Conservation (phyloP, 2,113 vertebrate genomes). For the Tachuris rubrigastra region DNA sequence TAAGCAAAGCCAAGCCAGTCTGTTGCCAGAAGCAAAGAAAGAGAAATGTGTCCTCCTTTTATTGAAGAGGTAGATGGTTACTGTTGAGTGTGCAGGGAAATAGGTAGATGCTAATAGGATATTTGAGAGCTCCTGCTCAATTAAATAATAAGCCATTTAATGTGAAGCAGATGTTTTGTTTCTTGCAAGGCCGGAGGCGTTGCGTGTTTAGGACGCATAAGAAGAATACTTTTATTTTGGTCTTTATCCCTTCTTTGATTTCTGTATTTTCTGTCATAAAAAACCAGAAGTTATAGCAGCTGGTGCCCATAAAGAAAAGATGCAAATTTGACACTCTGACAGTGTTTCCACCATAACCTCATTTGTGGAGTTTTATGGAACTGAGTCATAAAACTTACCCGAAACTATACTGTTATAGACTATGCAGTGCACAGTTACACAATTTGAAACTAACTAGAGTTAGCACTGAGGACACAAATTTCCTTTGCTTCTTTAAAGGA, state of each 20-base stretch:
- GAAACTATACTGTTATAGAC: neutral
- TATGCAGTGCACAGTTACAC: neutral
- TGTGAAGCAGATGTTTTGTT: neutral
- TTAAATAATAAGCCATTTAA: neutral
- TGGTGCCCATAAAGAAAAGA: neutral
- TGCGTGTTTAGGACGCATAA: neutral
- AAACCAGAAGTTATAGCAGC: neutral
- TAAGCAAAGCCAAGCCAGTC: neutral
- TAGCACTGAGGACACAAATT: neutral
- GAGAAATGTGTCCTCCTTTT: neutral
- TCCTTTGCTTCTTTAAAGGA: neutral
- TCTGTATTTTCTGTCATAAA: neutral
- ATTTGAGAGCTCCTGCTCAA: neutral
- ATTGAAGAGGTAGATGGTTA: neutral
- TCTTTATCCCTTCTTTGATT: neutral
- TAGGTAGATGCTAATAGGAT: neutral
- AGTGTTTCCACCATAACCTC: neutral
- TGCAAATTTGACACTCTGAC: neutral
- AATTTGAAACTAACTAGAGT: slow-evolving; percentile 4
- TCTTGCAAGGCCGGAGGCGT: neutral
- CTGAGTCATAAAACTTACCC: neutral
- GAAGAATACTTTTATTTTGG: neutral
- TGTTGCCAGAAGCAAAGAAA: neutral
- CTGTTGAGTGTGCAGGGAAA: neutral
- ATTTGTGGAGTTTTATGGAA: neutral